A percentile compares a stretch with the other conserved stretches of the same genome.
These are phyloP conservation scores for Hylaea fasciaria DNA, from an alignment of 2,888 invertebrate species.

Conservation along the genomic window DNA sequence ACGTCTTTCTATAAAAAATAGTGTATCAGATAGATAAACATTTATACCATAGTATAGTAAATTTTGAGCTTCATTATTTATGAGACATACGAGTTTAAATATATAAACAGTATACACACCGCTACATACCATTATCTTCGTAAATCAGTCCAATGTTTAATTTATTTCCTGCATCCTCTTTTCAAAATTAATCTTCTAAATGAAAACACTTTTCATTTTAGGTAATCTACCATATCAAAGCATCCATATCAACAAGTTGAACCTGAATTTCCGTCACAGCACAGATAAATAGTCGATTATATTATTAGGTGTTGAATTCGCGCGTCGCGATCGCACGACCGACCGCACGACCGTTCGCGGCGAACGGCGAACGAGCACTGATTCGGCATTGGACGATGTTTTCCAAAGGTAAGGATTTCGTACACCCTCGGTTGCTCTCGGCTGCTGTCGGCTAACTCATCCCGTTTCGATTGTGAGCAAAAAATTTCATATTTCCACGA, in stretches of 20 bases:
- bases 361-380: constrained; percentile 72
- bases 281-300: constrained; percentile 63
- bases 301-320: constrained; percentile 56
- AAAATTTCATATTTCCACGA: constrained; percentile 73
- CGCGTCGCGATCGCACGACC: constrained; percentile 50
- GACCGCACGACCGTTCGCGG: constrained; percentile 59
- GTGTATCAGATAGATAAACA: no score
- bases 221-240: constrained; percentile 39
- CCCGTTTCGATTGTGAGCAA: constrained; percentile 77
- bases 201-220: constrained; percentile 20
- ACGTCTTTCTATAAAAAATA: no score
- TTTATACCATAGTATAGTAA: no score
- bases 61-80: no score
- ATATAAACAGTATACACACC: neutral
- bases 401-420: constrained; percentile 82
- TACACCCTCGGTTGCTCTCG: constrained; percentile 68
- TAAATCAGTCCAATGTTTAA: constrained; percentile 27
- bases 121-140: constrained; percentile 35
- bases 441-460: constrained; percentile 69
- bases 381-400: constrained; percentile 79
- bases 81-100: no score
- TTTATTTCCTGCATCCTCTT: constrained; percentile 16
- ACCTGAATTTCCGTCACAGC: constrained; percentile 62
- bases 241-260: constrained; percentile 58
- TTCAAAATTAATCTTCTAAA: neutral